These are phyloP conservation scores for Drosophila kepulauana DNA, from an alignment of 1,140 invertebrate species.

Conservation along the genomic window DNA sequence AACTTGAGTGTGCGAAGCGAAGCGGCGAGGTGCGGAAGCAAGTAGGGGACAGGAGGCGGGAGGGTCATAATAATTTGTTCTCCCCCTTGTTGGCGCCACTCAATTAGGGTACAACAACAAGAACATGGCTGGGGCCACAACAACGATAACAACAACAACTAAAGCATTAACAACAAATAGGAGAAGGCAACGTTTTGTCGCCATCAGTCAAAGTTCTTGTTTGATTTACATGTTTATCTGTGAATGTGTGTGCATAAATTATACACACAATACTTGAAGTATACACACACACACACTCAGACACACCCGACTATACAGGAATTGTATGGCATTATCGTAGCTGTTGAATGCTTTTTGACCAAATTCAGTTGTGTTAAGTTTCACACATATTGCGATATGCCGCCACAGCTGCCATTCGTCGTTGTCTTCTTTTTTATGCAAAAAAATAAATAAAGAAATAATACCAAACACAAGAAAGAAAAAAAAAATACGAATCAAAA, in stretches of 20 bases:
- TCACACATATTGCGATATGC: constrained; percentile 66
- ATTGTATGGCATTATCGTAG: constrained; percentile 22
- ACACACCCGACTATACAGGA: constrained; percentile 10
- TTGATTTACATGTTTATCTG: constrained; percentile 81
- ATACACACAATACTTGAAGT: constrained; percentile 55
- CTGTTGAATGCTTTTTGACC: constrained; percentile 57
- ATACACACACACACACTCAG: constrained; percentile 4
- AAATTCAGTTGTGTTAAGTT: constrained; percentile 81
- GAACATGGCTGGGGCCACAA: constrained; percentile 25
- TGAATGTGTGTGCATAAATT: constrained; percentile 68
- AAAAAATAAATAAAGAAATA: constrained; percentile 22
- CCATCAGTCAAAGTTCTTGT: constrained; percentile 81
- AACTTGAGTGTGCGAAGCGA: constrained; percentile 5
- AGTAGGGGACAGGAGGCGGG: background rate
- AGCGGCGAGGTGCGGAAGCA: background rate
- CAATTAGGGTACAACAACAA: constrained; percentile 57
- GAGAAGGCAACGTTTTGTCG: constrained; percentile 66
- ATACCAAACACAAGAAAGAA: too few relatives aligned
- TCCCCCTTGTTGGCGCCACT: constrained; percentile 65
- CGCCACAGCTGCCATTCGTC: constrained; percentile 50
- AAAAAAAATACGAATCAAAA: constrained; percentile 33
- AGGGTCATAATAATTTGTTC: constrained; percentile 57
- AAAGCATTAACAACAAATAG: constrained; percentile 1
- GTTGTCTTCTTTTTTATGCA: constrained; percentile 45
- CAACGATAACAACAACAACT: constrained; percentile 22